Evolutionary conservation across 1,140 invertebrate genomes (phyloP), one percentile per base, ranked within the genome.

Genomic region (Drosophila jambulina): DNA sequence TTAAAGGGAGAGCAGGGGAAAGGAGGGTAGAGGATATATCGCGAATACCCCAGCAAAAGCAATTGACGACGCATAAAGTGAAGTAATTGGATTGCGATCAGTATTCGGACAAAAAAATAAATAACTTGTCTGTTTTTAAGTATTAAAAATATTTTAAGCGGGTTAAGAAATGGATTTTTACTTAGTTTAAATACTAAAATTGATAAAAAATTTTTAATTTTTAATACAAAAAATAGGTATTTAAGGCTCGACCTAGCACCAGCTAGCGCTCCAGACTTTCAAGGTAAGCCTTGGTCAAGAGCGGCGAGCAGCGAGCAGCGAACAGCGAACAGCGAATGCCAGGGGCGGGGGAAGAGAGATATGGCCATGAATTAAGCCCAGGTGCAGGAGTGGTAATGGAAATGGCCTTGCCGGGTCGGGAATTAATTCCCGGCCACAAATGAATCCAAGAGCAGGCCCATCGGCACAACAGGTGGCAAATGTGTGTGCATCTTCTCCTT

Each of bases 1-100:
- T 88, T 90, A 84, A 81, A 75, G 53, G 13, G 21, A 49, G 42
- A 49, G 7, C 3, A 15, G 27, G 27, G 29, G 17, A 1, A 17
- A 48, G 15, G 19, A 10, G 9, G n/a, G 17, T 4, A 42, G 10
- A 21, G 36, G 7, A 25, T 46, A 29, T 23, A 21, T n/a, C 7
- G 25, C 27, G 17, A 61, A 72, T 51, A 63, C 23, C 27, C 21
- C 29, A 60, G 5, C 34, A 43, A 45, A 4, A 10, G 19, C 21
- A 15, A 25, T 21, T 29, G 29, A 10, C 8, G 32, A 27, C 17
- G 8, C 10, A 8, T 32, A 27, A 46, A 45, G 21, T 25, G 8
- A 21, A 61, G 21, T 71, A 53, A 64, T 65, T 40, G 19, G 27
- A 65, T 56, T 56, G 34, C 53, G 15, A 23, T 38, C 21, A n/a